These are phyloP conservation scores for Paramuricea clavata DNA, from an alignment of 92 coral and sea anemone genomes.

Conservation along the genomic window DNA sequence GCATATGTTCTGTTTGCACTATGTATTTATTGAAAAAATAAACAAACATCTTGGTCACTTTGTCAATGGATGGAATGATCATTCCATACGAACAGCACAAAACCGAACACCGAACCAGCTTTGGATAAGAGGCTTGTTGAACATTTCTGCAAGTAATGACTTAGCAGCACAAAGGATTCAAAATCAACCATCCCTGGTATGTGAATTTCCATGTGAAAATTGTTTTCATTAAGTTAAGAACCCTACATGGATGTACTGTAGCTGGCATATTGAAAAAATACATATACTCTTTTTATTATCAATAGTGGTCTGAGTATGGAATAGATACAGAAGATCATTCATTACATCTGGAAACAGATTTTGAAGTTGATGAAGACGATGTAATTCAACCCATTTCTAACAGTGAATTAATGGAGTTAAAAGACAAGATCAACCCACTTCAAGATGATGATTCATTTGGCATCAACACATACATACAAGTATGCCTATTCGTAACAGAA, in stretches of 20 bases:
- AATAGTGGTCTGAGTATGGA: constrained; percentile 11
- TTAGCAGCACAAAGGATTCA: constrained; percentile 16
- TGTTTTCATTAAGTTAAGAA: no score
- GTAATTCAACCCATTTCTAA: not conserved
- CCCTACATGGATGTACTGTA: no score
- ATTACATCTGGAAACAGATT: not conserved
- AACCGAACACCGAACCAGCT: constrained; percentile 20
- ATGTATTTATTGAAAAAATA: not conserved
- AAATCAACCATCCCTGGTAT: not conserved
- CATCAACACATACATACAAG: constrained; percentile 11
- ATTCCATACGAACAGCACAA: constrained; percentile 16
- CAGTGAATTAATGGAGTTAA: not conserved
- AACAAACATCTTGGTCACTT: constrained; percentile 14
- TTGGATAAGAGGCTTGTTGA: constrained; percentile 5
- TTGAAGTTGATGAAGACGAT: not conserved
- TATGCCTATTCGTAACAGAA: constrained; percentile 9
- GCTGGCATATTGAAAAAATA: not conserved
- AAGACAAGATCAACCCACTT: not conserved
- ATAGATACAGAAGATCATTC: constrained; percentile 25
- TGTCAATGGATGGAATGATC: constrained; percentile 22
- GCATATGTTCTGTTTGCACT: constrained; percentile 22
- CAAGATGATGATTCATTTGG: constrained; percentile 27
- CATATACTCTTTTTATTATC: not conserved
- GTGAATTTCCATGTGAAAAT: not conserved
- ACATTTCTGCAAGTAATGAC: constrained; percentile 10